phyloP scores from a whole-genome alignment of 2,113 vertebrate species.

The Corythornis cristatus region DNA sequence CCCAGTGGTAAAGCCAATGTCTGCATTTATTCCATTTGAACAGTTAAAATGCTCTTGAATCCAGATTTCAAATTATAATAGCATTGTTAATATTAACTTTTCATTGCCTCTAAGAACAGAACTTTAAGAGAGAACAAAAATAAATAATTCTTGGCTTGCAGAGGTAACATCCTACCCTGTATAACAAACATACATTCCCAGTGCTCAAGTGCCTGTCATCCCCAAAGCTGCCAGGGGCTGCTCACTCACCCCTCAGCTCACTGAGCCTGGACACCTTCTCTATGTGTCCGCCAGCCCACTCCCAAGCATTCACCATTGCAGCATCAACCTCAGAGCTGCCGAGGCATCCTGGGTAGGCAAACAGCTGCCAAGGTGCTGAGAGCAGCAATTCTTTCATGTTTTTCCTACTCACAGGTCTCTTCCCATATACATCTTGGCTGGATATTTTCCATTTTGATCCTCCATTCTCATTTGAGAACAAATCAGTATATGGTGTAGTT shows the following conservation, averaged over 20 bases:
- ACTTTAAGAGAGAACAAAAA: not conserved
- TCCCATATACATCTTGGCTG: not conserved
- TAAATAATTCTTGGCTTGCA: not conserved
- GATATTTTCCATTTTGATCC: not conserved
- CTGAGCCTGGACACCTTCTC: not conserved
- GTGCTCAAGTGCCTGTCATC: not conserved
- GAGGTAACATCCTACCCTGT: not conserved
- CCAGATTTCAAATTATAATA: not conserved
- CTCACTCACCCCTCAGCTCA: not conserved
- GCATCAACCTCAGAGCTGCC: not conserved
- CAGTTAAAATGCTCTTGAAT: not conserved
- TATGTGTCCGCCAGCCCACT: accelerated
- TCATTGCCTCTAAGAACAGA: not conserved
- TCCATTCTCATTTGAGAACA: not conserved
- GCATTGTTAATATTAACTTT: not conserved
- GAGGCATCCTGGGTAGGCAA: not conserved
- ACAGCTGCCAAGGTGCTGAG: not conserved
- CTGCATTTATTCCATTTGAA: not conserved
- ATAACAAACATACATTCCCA: not conserved
- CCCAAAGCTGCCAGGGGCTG: not conserved
- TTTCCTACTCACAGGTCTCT: not conserved
- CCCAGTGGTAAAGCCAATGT: not conserved
- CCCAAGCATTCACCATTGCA: accelerated
- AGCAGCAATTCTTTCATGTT: not conserved
- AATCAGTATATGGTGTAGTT: not conserved